Percentiles rank a stretch among this genome's conserved stretches.
phyloP scores from a whole-genome alignment of 2,113 vertebrate genomes.

The Micromys minutus region DNA sequence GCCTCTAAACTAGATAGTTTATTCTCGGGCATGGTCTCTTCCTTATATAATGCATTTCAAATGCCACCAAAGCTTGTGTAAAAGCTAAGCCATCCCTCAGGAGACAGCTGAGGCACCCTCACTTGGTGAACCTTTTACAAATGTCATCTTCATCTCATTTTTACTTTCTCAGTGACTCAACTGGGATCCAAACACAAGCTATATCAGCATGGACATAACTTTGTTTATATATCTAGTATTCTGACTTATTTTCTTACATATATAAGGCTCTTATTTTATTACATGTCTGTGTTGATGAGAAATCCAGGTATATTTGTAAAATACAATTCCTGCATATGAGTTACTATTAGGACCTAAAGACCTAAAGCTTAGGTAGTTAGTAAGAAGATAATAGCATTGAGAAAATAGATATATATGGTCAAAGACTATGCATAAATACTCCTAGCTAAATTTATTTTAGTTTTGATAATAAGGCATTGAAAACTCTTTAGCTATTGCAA shows the following conservation, averaged over 20 bases:
- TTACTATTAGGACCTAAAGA: not conserved
- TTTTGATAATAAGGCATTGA: not conserved
- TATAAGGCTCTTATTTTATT: not conserved
- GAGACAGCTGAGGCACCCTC: not conserved
- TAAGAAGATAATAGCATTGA: not conserved
- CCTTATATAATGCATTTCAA: not conserved
- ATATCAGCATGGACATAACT: not conserved
- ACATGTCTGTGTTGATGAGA: not conserved
- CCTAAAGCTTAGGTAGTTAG: not conserved
- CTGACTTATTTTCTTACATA: not conserved
- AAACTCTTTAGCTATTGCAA: not conserved
- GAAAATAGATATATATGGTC: not conserved
- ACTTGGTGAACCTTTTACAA: too few species aligned
- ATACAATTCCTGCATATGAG: too few species aligned
- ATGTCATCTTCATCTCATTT: not conserved
- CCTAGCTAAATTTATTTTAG: not conserved
- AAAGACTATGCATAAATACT: not conserved
- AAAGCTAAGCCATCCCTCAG: not conserved
- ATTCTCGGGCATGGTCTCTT: not conserved
- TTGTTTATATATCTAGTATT: too few species aligned
- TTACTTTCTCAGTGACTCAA: not conserved
- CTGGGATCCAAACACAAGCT: too few species aligned
- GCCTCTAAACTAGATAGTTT: not conserved
- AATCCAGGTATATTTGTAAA: not conserved
- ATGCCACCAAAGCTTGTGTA: not conserved